A percentile compares a stretch with the other conserved stretches of the same genome.
phyloP scores from a whole-genome alignment of 2,888 invertebrate genomes.

The Deilephila elpenor region DNA sequence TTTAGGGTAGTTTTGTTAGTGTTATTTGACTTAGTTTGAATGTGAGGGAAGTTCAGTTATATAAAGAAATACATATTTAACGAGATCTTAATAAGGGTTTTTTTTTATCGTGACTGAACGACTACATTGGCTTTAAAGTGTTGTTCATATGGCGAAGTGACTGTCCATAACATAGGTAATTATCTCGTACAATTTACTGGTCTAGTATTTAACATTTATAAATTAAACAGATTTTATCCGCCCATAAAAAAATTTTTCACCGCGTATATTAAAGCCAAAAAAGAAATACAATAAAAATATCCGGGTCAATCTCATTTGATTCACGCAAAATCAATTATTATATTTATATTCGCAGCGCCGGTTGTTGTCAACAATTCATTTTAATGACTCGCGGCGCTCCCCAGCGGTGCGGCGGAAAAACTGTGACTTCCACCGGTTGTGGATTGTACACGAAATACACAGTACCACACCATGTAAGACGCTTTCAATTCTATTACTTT shows the following conservation, averaged over 20 bases:
- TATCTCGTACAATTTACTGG: no score
- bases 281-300: not conserved
- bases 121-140: no score
- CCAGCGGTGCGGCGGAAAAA: slow-evolving; percentile 66
- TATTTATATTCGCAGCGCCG: slow-evolving; percentile 50
- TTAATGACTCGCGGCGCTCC: slow-evolving; percentile 68
- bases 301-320: slow-evolving; percentile 30
- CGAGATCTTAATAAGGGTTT: no score
- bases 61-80: no score
- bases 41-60: no score
- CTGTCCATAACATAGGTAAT: no score
- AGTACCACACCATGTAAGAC: not conserved
- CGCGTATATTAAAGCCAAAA: not conserved
- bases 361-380: slow-evolving; percentile 76
- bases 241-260: not conserved
- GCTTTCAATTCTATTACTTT: not conserved
- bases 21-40: no score
- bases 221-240: not conserved
- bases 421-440: slow-evolving; percentile 51
- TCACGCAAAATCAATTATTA: slow-evolving; percentile 43
- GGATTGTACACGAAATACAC: slow-evolving; percentile 12
- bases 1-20: no score
- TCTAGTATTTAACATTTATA: no score
- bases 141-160: no score
- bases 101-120: no score